These are phyloP conservation scores for Hydrochoerus hydrochaeris DNA, from an alignment of 2,113 vertebrate genomes.

Conservation along the genomic window DNA sequence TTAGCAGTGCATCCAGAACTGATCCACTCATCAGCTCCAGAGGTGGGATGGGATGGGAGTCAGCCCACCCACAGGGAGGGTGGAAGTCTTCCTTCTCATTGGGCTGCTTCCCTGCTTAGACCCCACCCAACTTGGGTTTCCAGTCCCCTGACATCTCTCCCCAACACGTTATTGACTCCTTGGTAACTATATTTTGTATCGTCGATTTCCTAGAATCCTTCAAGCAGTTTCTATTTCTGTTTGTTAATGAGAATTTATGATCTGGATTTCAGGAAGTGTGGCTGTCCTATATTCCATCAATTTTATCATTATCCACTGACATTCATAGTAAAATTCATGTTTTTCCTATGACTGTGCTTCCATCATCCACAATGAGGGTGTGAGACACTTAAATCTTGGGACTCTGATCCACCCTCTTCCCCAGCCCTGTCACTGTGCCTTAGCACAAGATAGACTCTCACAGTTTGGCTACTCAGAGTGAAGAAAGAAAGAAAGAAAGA, in stretches of 20 bases:
- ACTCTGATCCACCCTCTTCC: background rate
- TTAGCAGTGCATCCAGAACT: background rate
- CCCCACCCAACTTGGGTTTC: background rate
- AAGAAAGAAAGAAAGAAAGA: slow-evolving; percentile 27
- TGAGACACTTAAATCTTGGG: background rate
- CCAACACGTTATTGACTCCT: background rate
- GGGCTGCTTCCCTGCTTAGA: background rate
- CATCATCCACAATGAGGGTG: background rate
- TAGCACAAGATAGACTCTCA: background rate
- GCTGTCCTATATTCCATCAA: background rate
- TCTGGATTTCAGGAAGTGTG: background rate
- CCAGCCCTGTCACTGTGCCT: background rate
- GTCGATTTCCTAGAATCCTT: background rate
- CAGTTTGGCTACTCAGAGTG: background rate
- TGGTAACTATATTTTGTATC: background rate
- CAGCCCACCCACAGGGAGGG: background rate
- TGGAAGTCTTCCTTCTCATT: background rate
- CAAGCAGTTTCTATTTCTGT: background rate
- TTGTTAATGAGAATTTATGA: background rate
- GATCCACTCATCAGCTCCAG: background rate
- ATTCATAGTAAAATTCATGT: background rate
- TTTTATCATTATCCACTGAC: background rate
- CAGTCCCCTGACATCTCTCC: background rate
- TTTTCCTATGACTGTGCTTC: background rate
- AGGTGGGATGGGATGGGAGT: background rate